Evolutionary conservation across 2,888 invertebrate species (phyloP), one percentile per base, ranked within the genome.

Genomic region (Microctonus brassicae): DNA sequence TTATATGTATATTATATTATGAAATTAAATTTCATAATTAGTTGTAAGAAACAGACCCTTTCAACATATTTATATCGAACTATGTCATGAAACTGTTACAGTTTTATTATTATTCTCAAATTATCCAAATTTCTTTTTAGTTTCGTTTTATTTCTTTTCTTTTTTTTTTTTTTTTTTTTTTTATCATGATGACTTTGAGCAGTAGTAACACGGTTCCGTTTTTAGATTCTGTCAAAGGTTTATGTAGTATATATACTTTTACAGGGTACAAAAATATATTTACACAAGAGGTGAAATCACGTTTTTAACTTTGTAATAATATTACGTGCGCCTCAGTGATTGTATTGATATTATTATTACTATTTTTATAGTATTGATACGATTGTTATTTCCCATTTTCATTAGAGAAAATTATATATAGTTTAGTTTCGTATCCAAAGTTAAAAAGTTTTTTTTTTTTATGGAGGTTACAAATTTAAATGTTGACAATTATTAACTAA

Each of bases 211-310:
- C 57, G 7, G 11, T 24, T 57, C 10, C 4, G 26, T 22, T 57
- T 62, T 11, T 5, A 62, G 11, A 42, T 62, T 62, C 17, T 62
- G 42, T 42, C 26, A 42, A 62, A 36, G 62, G 22, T 62, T 29
- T 7, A 7, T n/a, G n/a, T n/a, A n/a, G n/a, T n/a, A 24, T 68
- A 24, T 69, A 20, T n/a, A 55, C 47, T 72, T 75, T 71, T 68
- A 72, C 68, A 73, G 75, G 76, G 75, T 83, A 83, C 75, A 83
- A 83, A 83, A 83, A 82, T 82, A 83, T 80, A 81, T 81, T 75
- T 80, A 78, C 73, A 76, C 73, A 58, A 73, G 42, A 73, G 63
- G 22, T 67, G 53, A 70, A 72, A 63, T 36, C 55, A 70, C 42
- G 10, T 10, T 24, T 10, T 20, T 24, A 60, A 39, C 20, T 42